Evolutionary conservation across 2,797 vertebrate genomes (phyloP).

Genomic region (Prionace glauca): DNA sequence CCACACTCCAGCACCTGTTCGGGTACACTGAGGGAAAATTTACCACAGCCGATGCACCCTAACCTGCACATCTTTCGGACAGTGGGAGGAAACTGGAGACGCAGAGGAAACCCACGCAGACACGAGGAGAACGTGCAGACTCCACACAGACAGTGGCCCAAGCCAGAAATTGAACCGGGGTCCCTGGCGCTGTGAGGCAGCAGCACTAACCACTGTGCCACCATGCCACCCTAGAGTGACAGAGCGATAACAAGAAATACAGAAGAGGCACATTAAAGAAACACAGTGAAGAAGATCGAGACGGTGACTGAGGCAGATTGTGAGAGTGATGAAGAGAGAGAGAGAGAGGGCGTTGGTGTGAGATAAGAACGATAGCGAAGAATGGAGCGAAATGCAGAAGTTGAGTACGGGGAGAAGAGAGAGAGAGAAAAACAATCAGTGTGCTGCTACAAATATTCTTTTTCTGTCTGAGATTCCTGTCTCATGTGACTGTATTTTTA

Average conservation of each 20-base stretch:
- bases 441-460: not conserved
- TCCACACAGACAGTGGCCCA: too few species aligned
- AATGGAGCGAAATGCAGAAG: not conserved
- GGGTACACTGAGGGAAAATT: too few species aligned
- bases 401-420: not conserved
- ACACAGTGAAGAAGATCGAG: not conserved
- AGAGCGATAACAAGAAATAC: not conserved
- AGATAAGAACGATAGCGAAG: not conserved
- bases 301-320: slow-evolving; percentile 44
- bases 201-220: too few species aligned
- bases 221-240: not conserved
- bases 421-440: not conserved
- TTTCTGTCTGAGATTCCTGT: not conserved
- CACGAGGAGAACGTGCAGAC: too few species aligned
- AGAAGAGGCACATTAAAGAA: not conserved
- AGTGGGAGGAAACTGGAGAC: too few species aligned
- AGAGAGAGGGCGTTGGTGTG: not conserved
- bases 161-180: too few species aligned
- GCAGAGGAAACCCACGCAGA: too few species aligned
- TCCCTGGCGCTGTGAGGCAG: too few species aligned
- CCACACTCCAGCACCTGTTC: too few species aligned
- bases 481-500: not conserved
- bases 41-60: too few species aligned
- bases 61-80: too few species aligned
- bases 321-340: slow-evolving; percentile 22